Evolutionary conservation across 2,888 invertebrate genomes (phyloP).

Genomic region (Drosophila longiperda): DNA sequence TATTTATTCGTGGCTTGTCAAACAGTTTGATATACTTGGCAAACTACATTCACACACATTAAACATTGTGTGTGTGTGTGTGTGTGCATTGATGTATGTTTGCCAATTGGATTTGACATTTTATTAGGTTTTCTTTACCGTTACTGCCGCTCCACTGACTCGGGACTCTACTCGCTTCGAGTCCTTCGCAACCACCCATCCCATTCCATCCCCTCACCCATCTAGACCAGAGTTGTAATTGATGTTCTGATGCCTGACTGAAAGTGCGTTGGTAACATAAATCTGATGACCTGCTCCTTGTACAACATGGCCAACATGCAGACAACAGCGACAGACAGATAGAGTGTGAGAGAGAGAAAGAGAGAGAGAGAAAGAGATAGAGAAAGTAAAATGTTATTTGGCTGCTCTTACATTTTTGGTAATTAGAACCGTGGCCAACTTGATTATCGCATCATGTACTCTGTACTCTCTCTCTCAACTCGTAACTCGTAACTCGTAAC

Average conservation of each 20-base stretch:
- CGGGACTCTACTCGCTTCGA: not conserved
- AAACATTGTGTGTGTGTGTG: conserved; percentile 6
- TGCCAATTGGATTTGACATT: conserved; percentile 81
- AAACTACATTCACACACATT: conserved; percentile 51
- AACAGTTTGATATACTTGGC: conserved; percentile 76
- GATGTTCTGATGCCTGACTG: conserved; percentile 64
- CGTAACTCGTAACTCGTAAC: conserved; percentile 21
- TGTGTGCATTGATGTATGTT: conserved; percentile 54
- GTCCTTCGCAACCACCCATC: not conserved
- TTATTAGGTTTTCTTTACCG: conserved; percentile 79
- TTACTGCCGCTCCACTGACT: conserved; percentile 73
- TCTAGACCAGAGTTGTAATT: conserved; percentile 66
- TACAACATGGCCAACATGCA: conserved; percentile 14
- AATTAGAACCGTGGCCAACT: conserved; percentile 69
- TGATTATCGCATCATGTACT: conserved; percentile 60
- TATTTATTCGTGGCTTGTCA: conserved; percentile 46
- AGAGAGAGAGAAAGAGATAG: not conserved
- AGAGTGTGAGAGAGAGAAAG: not conserved
- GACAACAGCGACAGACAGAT: not conserved
- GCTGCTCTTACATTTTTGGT: conserved; percentile 53
- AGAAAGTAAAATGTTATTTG: conserved; percentile 55
- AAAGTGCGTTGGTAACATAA: conserved; percentile 68
- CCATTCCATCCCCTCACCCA: not conserved
- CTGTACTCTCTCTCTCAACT: not conserved
- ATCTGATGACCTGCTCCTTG: conserved; percentile 62